phyloP scores from a whole-genome alignment of 1,140 invertebrate genomes.

The Drosophila jambulina region DNA sequence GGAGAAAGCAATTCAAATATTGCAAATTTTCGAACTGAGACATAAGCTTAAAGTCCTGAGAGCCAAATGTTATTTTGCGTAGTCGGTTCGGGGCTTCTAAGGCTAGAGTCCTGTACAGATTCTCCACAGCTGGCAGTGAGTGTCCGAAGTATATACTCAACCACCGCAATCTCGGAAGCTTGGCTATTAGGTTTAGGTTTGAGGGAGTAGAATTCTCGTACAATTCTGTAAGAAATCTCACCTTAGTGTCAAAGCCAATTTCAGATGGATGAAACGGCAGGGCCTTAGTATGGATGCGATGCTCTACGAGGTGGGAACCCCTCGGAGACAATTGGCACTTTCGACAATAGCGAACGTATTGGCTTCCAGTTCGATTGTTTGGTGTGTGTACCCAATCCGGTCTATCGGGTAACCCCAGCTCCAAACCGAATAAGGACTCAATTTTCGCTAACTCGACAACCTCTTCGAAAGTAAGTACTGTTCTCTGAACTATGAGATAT shows the following conservation, averaged over 20 bases:
- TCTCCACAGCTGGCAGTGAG: not conserved
- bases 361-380: not conserved
- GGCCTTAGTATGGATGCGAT: not conserved
- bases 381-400: not conserved
- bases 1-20: not conserved
- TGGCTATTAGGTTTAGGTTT: not conserved
- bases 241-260: not conserved
- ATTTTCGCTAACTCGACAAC: not conserved
- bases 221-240: not conserved
- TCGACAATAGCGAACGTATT: slow-evolving; percentile 2
- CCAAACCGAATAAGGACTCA: not conserved
- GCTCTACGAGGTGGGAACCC: not conserved
- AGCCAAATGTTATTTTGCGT: not conserved
- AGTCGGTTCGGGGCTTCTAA: not conserved
- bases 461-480: slow-evolving; percentile 5
- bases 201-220: not conserved
- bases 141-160: not conserved
- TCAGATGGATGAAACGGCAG: not conserved
- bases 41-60: slow-evolving; percentile 1
- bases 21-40: slow-evolving; percentile 1
- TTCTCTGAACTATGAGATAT: not conserved
- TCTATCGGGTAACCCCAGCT: not conserved
- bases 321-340: not conserved
- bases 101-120: not conserved
- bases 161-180: not conserved